Conservation (phyloP, 2,888 invertebrate genomes). For the Malthinus seriepunctatus region DNA sequence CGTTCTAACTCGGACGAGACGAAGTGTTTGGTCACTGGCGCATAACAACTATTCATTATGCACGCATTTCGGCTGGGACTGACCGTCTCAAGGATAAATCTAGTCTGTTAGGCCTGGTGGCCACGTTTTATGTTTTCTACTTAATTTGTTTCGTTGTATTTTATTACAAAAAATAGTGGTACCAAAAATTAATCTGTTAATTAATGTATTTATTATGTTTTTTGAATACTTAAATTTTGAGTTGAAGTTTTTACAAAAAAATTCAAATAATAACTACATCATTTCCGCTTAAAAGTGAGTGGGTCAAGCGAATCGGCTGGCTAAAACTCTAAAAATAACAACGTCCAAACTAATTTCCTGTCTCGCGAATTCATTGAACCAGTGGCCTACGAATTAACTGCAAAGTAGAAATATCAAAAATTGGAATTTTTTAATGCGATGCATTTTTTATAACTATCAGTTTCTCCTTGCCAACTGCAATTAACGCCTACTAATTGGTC, state of each 20-base stretch:
- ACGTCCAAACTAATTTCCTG: constrained; percentile 12
- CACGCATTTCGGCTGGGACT: constrained; percentile 51
- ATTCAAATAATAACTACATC: constrained; percentile 11
- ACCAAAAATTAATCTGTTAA: background rate
- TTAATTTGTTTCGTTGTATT: constrained; percentile 21
- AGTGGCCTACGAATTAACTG: constrained; percentile 7
- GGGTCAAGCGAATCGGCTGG: constrained; percentile 12
- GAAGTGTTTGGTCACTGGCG: constrained; percentile 50
- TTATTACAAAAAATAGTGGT: background rate
- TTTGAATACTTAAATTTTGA: background rate
- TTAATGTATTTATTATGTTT: background rate
- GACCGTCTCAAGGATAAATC: constrained; percentile 53
- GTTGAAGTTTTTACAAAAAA: background rate
- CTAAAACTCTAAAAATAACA: constrained; percentile 13
- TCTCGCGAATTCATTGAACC: constrained; percentile 8
- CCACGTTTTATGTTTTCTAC: constrained; percentile 17
- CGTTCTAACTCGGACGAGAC: constrained; percentile 40
- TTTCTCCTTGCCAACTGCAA: too few relatives aligned
- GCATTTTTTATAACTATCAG: too few relatives aligned
- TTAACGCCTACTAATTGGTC: too few relatives aligned
- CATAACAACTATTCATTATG: constrained; percentile 53
- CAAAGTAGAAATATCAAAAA: background rate
- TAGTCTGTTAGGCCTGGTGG: constrained; percentile 42
- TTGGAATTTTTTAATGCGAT: background rate
- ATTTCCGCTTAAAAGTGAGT: constrained; percentile 14